Evolutionary conservation across 2,113 vertebrate genomes (phyloP).

Genomic region (Chloebia gouldiae): DNA sequence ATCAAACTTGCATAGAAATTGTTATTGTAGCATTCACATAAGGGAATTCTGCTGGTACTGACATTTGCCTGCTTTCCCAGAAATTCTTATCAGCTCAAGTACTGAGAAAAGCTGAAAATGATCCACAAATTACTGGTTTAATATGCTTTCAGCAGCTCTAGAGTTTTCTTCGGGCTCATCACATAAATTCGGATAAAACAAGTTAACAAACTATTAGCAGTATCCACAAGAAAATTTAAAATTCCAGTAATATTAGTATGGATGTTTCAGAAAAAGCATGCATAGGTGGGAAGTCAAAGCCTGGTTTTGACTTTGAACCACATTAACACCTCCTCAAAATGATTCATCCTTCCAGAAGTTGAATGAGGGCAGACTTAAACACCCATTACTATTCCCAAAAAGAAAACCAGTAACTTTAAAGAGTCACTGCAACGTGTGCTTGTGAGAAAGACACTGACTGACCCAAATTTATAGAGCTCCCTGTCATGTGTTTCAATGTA

Average conservation of each 20-base stretch:
- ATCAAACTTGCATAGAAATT: background rate
- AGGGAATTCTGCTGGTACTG: background rate
- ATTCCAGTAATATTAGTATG: background rate
- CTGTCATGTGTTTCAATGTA: background rate
- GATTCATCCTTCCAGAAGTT: slow-evolving; percentile 11
- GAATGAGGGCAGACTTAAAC: background rate
- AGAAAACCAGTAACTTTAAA: background rate
- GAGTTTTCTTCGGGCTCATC: background rate
- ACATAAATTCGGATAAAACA: background rate
- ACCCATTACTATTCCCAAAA: background rate
- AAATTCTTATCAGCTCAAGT: background rate
- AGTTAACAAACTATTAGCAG: background rate
- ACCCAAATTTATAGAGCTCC: background rate
- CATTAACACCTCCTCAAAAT: slow-evolving; percentile 39
- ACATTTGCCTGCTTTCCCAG: background rate
- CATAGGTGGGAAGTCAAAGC: background rate
- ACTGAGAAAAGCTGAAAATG: background rate
- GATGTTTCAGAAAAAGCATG: background rate
- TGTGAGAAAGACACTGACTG: background rate
- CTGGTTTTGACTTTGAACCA: slow-evolving; percentile 4
- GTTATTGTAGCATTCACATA: no score
- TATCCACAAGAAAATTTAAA: background rate
- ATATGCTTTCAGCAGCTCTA: background rate
- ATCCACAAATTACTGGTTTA: background rate
- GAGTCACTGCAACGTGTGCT: background rate